A percentile compares a stretch with the other conserved stretches of the same genome.
Conservation (phyloP, 2,113 vertebrate species). For the Pedetes capensis region DNA sequence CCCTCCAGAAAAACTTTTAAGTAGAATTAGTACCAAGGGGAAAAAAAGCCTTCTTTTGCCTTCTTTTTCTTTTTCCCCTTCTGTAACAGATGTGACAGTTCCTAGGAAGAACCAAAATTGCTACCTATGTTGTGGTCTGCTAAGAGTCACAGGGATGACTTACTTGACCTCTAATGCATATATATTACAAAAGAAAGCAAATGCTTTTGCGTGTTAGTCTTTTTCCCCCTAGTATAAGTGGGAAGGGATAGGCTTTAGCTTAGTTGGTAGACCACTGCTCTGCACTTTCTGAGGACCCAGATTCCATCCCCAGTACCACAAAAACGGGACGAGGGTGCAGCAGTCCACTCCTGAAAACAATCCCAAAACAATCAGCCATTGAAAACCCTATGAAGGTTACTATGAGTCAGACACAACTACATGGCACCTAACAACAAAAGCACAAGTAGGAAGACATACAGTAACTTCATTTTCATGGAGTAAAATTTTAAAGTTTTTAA, state of each 20-base stretch:
- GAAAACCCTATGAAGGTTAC: too few relatives aligned
- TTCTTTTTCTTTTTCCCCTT: not conserved
- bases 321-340: too few relatives aligned
- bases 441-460: not conserved
- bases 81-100: not conserved
- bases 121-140: not conserved
- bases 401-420: too few relatives aligned
- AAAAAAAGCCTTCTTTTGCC: not conserved
- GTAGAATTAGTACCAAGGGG: not conserved
- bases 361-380: too few relatives aligned
- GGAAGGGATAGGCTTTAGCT: not conserved
- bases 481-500: not conserved
- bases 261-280: too few relatives aligned
- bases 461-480: not conserved
- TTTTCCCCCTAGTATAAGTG: not conserved
- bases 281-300: too few relatives aligned
- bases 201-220: not conserved
- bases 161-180: not conserved
- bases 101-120: not conserved
- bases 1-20: not conserved
- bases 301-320: too few relatives aligned
- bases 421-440: too few relatives aligned
- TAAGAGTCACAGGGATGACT: not conserved
- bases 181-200: constrained; percentile 34
- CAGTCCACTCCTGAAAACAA: too few relatives aligned